Conservation (phyloP, 1,140 invertebrate genomes). For the Protaetia brevitarsis region DNA sequence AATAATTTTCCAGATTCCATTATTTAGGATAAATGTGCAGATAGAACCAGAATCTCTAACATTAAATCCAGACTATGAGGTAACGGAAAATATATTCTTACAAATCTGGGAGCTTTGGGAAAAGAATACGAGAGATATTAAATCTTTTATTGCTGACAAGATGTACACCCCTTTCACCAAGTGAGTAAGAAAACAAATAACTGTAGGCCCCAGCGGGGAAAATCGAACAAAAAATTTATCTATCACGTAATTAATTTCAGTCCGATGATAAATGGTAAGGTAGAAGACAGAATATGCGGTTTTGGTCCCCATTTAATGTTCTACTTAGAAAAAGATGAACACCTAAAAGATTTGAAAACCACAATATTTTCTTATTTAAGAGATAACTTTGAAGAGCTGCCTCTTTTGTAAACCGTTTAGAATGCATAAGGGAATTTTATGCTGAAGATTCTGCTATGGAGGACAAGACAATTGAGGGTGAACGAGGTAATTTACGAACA, state of each 20-base stretch:
- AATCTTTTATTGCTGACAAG: slow-evolving; percentile 58
- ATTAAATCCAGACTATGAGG: slow-evolving; percentile 56
- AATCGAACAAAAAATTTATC: not conserved
- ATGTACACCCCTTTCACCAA: slow-evolving; percentile 53
- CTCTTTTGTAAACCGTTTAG: slow-evolving; percentile 65
- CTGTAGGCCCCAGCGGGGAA: too few species aligned
- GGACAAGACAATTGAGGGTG: slow-evolving; percentile 50
- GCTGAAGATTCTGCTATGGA: slow-evolving; percentile 65
- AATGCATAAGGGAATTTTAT: slow-evolving; percentile 64
- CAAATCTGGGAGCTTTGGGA: slow-evolving; percentile 60
- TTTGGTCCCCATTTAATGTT: slow-evolving; percentile 61
- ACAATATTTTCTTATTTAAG: slow-evolving; percentile 56
- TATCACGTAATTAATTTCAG: slow-evolving; percentile 53
- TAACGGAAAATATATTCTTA: slow-evolving; percentile 53
- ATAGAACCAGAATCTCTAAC: slow-evolving; percentile 49
- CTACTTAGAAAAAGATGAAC: slow-evolving; percentile 63
- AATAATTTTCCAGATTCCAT: slow-evolving; percentile 51
- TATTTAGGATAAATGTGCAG: slow-evolving; percentile 57
- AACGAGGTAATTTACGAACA: slow-evolving; percentile 33
- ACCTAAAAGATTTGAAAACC: slow-evolving; percentile 54
- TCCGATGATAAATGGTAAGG: slow-evolving; percentile 70
- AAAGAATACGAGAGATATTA: slow-evolving; percentile 54
- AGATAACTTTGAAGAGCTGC: slow-evolving; percentile 60
- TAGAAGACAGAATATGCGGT: slow-evolving; percentile 64
- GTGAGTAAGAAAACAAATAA: too few species aligned